Base-by-base conservation (phyloP, 2,888 invertebrate genomes). In the Cryptosula pallasiana region DNA sequence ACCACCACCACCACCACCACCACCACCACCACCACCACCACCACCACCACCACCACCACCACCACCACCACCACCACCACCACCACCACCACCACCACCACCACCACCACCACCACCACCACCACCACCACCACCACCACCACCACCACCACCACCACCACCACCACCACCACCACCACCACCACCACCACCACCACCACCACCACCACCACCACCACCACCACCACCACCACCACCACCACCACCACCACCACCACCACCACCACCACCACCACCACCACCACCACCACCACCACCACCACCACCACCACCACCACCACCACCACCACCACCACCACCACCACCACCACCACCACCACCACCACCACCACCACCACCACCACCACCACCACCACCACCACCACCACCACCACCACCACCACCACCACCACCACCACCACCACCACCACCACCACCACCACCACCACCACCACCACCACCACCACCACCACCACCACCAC, bases 1-100 rank as follows among this genome's bases (percentile, higher is more conserved):
- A 69, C 69, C 32, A 69, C 69, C 32, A 69, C 69, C 32, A 69
- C 69, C 32, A 69, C 69, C 32, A 69, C 69, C 32, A 69, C 69
- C 32, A 69, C 69, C 32, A 69, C 69, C 32, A 69, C 69, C 32
- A 69, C 69, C 32, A 69, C 69, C 32, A 69, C 69, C 32, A 69
- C 69, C 32, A 69, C 69, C 32, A 69, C 69, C 32, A 69, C 69
- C 32, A 69, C 69, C 32, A 69, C 69, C 32, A 69, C 69, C 32
- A 69, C 69, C 32, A 69, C 69, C 32, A 69, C 69, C 32, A 69
- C 69, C 32, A 69, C 69, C 32, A 69, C 69, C 32, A 69, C 69
- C 32, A 69, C 69, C 32, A 69, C 69, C 32, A 69, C 69, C 32
- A 69, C 69, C 32, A 69, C 69, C 32, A 69, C 69, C 32, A 69